Evolutionary conservation across 2,888 invertebrate genomes (phyloP), one percentile per base, ranked within the genome.

Genomic region (Dysmachus trigonus): DNA sequence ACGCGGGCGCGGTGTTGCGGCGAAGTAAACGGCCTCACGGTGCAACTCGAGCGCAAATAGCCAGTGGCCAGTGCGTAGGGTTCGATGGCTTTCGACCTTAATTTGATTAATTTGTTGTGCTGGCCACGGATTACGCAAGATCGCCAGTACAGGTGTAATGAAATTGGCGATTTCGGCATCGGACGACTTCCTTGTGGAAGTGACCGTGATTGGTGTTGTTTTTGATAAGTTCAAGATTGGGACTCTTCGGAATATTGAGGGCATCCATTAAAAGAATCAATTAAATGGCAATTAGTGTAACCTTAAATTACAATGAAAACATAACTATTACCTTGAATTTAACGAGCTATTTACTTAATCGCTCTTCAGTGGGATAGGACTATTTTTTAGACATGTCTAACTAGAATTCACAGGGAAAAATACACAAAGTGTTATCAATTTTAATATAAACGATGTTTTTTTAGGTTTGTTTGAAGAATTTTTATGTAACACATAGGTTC

Each of bases 11-110:
- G 47, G 47, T 5, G n/a, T 15, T 2, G n/a, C n/a, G 6, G 18
- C 38, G 27, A 62, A 62, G 62, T 62, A 62, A 22, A 62, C 27
- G 62, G 10, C 62, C 62, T 62, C 2, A 62, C 27, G 62, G 62
- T 62, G 62, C 62, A 62, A 22, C 10, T 27, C 10, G 27, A 62
- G 13, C 62, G 10, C 22, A 62, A 62, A 62, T 62, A 27, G 27
- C 27, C 62, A 22, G 27, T 62, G 62, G 62, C 22, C 62, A 62
- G 22, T 62, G 62, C 62, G 13, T 51, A 77, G 27, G 27, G 77
- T 77, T 77, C 47, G 47, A 77, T 77, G 77, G 47, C 51, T 41
- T 77, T 77, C 47, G 47, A 31, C 77, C 77, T 77, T 77, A 77
- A 51, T 77, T 77, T 77, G 30, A 77, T 77, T 77, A 77, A 47